These are phyloP conservation scores for Lanius ludovicianus DNA, from an alignment of 2,113 vertebrate species.

Conservation along the genomic window DNA sequence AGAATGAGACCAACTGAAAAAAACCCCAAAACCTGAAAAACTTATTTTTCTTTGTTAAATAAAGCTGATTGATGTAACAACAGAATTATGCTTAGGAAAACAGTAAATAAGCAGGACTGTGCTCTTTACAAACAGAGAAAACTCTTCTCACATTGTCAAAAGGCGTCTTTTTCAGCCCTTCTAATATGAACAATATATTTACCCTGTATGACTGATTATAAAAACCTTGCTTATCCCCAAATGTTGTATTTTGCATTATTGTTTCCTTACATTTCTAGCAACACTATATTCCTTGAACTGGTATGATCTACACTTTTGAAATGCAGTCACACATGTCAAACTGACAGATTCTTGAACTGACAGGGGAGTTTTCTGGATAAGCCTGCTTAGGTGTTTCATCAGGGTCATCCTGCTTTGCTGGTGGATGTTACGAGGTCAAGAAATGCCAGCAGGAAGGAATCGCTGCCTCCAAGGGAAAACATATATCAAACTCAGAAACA, in stretches of 20 bases:
- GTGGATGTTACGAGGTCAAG: not conserved
- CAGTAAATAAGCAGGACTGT: not conserved
- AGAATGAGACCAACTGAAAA: not conserved
- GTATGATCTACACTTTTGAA: not conserved
- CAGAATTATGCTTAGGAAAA: not conserved
- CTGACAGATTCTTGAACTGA: not conserved
- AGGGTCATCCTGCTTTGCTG: not conserved
- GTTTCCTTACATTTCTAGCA: not conserved
- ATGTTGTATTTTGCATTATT: not conserved
- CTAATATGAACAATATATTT: not conserved
- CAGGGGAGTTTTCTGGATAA: not conserved
- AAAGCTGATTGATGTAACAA: not conserved
- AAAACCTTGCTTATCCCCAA: not conserved
- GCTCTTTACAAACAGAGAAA: not conserved
- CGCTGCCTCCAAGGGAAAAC: not conserved
- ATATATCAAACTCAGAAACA: not conserved
- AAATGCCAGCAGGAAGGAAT: not conserved
- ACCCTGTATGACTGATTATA: not conserved
- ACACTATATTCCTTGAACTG: not conserved
- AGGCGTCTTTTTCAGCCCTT: not conserved
- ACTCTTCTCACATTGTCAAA: not conserved
- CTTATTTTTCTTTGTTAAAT: not conserved
- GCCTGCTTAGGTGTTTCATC: not conserved
- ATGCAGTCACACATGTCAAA: not conserved
- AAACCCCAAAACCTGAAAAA: not conserved